A percentile compares a stretch with the other conserved stretches of the same genome.
Conservation (phyloP, 2,113 vertebrate species). For the Varanus komodoensis region DNA sequence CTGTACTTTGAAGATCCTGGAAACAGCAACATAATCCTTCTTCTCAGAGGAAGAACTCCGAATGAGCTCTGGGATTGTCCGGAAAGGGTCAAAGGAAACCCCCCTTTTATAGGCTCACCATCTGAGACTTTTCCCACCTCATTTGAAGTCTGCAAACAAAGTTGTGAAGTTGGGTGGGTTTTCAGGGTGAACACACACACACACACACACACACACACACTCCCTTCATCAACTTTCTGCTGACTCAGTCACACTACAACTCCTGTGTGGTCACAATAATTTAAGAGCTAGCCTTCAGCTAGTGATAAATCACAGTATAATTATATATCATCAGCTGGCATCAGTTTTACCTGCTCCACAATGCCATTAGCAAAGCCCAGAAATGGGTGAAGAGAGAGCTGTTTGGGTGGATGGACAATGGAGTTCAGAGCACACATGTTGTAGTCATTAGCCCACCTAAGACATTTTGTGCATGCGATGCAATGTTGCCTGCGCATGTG, state of each 20-base stretch:
- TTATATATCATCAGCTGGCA: not conserved
- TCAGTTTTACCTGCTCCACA: not conserved
- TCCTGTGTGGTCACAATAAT: fast-evolving
- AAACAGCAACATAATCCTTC: too few relatives aligned
- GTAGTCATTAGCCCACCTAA: fast-evolving
- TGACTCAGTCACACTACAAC: not conserved
- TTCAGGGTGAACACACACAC: too few relatives aligned
- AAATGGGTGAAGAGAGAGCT: not conserved
- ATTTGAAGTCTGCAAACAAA: not conserved
- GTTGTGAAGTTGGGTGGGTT: not conserved
- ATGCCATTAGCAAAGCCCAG: not conserved
- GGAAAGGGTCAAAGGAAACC: too few relatives aligned
- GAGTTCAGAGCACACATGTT: not conserved
- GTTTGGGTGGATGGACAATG: not conserved
- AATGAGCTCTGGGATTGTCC: too few relatives aligned
- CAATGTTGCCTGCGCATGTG: not conserved
- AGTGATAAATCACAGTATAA: not conserved
- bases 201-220: too few relatives aligned
- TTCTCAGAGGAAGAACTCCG: too few relatives aligned
- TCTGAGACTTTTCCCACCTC: too few relatives aligned
- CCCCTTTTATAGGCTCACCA: too few relatives aligned
- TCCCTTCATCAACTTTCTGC: not conserved
- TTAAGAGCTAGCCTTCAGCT: not conserved
- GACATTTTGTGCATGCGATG: not conserved
- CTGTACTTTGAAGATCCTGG: too few relatives aligned